phyloP scores from a whole-genome alignment of 2,797 vertebrate species.

The Sarcophilus harrisii region DNA sequence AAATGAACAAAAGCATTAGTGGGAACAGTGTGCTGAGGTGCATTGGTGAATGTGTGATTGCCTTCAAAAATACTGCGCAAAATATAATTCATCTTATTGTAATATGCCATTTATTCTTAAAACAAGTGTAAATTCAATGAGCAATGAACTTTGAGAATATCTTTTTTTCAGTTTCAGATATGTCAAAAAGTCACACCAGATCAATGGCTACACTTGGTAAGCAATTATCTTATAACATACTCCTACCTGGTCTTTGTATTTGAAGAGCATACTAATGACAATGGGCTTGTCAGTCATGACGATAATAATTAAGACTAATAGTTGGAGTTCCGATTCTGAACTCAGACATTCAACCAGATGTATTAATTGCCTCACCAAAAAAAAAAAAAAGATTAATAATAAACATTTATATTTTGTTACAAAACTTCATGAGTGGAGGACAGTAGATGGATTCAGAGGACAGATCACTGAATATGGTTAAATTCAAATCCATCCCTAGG shows the following conservation, averaged over 20 bases:
- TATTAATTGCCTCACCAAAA: too few species aligned
- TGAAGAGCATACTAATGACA: too few species aligned
- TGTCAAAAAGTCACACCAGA: neutral
- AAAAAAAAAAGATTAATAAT: neutral
- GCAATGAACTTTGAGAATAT: neutral
- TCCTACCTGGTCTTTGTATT: neutral
- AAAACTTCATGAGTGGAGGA: neutral
- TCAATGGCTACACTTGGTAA: constrained; percentile 53
- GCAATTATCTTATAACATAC: neutral
- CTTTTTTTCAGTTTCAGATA: neutral
- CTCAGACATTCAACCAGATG: too few species aligned
- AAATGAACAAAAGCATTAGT: neutral
- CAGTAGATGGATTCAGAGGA: neutral
- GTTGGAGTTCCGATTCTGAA: too few species aligned
- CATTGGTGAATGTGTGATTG: neutral
- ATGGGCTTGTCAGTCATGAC: neutral
- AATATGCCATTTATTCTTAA: neutral
- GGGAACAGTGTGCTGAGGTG: neutral
- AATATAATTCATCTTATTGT: neutral
- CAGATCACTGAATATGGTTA: neutral
- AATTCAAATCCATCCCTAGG: neutral
- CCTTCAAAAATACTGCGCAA: neutral
- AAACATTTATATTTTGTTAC: neutral
- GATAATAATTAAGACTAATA: neutral
- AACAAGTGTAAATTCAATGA: neutral